Percentiles rank a stretch among this genome's conserved stretches.
Evolutionary conservation across 2,113 vertebrate species (phyloP).

Genomic region (Sinocyclocheilus anshuiensis): DNA sequence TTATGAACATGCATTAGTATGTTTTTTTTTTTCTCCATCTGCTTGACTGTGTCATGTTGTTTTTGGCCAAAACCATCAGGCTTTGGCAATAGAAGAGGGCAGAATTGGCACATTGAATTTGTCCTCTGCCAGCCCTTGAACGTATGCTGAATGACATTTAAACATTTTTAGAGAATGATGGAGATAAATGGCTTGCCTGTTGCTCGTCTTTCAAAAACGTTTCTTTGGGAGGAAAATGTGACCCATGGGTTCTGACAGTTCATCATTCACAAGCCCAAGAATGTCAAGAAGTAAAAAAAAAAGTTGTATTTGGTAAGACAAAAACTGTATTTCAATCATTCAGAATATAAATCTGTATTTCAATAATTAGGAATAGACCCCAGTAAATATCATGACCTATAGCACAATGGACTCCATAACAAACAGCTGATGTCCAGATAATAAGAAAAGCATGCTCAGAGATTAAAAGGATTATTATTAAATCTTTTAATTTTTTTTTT

Average conservation of each 20-base stretch:
- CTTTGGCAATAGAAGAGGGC: not conserved
- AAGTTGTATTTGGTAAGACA: not conserved
- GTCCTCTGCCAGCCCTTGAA: not conserved
- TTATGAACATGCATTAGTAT: not conserved
- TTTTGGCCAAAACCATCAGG: slow-evolving; percentile 7
- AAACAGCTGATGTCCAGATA: not conserved
- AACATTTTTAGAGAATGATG: not conserved
- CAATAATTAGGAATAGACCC: not conserved
- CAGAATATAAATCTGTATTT: not conserved
- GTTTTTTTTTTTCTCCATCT: not conserved
- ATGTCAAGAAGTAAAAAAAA: too few species aligned
- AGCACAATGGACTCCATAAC: not conserved
- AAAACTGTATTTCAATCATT: not conserved
- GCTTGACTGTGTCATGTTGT: not conserved
- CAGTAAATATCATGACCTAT: not conserved
- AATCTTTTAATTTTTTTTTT: too few species aligned
- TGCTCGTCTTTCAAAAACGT: not conserved
- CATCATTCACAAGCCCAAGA: not conserved
- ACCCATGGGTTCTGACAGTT: not conserved
- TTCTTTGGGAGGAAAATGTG: not conserved
- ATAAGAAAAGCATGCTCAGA: not conserved
- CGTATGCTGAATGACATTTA: not conserved
- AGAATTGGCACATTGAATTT: not conserved
- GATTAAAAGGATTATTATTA: not conserved
- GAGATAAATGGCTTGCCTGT: not conserved